Evolutionary conservation across 2,888 invertebrate species (phyloP).

Genomic region (Papilio demoleus): DNA sequence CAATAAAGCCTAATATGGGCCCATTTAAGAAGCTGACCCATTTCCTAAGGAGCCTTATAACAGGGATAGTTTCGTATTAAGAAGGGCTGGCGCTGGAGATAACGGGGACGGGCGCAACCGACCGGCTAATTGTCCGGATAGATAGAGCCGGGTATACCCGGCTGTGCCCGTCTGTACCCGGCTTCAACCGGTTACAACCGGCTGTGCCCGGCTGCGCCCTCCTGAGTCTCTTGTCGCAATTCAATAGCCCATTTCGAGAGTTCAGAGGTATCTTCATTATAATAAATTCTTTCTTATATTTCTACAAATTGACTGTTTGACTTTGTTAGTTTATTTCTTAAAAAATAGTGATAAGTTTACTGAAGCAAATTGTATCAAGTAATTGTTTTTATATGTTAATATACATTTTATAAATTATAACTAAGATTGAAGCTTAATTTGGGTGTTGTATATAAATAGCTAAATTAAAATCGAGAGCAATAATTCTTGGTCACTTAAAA

Average conservation of each 20-base stretch:
- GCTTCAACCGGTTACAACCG: constrained; percentile 43
- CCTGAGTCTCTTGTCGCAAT: constrained; percentile 40
- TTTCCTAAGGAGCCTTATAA: constrained; percentile 54
- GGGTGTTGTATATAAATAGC: too few relatives aligned
- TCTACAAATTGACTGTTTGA: background rate
- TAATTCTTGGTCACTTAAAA: too few relatives aligned
- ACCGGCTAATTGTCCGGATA: constrained; percentile 72
- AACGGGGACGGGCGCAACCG: constrained; percentile 61
- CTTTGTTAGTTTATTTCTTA: background rate
- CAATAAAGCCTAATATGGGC: constrained; percentile 49
- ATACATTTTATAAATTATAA: too few relatives aligned
- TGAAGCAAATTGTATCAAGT: background rate
- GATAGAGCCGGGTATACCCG: constrained; percentile 54
- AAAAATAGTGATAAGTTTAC: background rate
- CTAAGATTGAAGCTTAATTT: too few relatives aligned
- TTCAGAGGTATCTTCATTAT: constrained; percentile 19
- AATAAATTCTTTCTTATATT: background rate
- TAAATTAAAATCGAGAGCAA: too few relatives aligned
- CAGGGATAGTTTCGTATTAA: constrained; percentile 68
- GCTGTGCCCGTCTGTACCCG: constrained; percentile 31
- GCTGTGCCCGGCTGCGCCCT: constrained; percentile 28
- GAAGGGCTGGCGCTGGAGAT: constrained; percentile 71
- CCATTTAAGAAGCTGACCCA: constrained; percentile 57
- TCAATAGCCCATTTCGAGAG: constrained; percentile 23
- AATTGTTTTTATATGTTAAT: background rate